Evolutionary conservation across 2,888 invertebrate species (phyloP).

Genomic region (Patella ulyssiponensis): DNA sequence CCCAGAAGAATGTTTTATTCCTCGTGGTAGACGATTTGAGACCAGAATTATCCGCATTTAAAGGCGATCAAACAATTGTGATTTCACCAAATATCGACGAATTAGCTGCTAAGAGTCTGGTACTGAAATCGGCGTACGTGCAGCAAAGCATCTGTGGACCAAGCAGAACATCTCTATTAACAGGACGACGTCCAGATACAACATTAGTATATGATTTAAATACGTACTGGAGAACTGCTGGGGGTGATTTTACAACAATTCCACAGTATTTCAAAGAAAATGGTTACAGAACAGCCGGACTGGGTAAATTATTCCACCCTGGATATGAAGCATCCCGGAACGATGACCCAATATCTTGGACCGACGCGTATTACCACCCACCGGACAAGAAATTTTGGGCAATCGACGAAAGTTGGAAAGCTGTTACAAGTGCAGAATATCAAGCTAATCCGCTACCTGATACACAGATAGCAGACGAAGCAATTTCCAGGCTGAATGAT

Average conservation of each 20-base stretch:
- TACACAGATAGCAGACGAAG: conserved; percentile 80
- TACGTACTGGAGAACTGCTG: conserved; percentile 4
- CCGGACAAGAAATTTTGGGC: conserved; percentile 20
- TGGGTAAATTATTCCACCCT: neutral
- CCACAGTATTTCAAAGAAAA: neutral
- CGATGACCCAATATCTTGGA: conserved; percentile 55
- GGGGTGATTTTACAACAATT: neutral
- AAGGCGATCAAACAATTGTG: neutral
- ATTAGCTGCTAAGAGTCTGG: neutral
- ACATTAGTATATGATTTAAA: neutral
- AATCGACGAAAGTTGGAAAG: conserved; percentile 40
- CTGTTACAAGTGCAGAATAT: conserved; percentile 36
- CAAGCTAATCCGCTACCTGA: conserved; percentile 82
- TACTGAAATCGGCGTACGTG: neutral
- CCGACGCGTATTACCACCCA: conserved; percentile 41
- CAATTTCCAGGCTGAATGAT: conserved; percentile 77
- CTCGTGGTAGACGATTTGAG: neutral
- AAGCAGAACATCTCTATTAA: neutral
- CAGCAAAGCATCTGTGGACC: neutral
- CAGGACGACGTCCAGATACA: neutral
- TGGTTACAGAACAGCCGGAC: neutral
- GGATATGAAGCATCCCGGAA: conserved; percentile 19
- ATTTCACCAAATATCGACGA: neutral
- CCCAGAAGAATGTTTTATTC: conserved; percentile 1
- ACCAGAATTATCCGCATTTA: neutral